A percentile compares a stretch with the other conserved stretches of the same genome.
These are phyloP conservation scores for Drosophila merina DNA, from an alignment of 2,888 invertebrate genomes.

Conservation along the genomic window DNA sequence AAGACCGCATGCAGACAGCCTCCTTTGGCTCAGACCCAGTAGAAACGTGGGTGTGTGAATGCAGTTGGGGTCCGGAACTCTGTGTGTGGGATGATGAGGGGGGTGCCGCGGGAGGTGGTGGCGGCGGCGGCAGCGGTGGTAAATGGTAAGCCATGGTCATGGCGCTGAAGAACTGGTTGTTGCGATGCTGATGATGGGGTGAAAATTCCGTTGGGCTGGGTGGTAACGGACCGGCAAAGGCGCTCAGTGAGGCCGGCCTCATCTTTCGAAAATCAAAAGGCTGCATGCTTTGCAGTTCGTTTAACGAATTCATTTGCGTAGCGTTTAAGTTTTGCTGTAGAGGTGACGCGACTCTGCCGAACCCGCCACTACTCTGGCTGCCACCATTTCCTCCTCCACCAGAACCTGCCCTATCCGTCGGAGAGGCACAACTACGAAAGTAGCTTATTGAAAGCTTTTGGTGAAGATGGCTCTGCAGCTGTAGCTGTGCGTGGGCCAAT, in stretches of 20 bases:
- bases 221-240: conserved; percentile 81
- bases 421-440: conserved; percentile 80
- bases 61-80: conserved; percentile 61
- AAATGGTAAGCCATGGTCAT: conserved; percentile 87
- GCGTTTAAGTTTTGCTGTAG: not conserved
- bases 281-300: conserved; percentile 96
- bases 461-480: conserved; percentile 83
- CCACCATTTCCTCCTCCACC: not conserved
- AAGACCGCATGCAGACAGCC: conserved; percentile 30
- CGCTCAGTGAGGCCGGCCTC: conserved; percentile 85
- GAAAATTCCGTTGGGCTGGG: conserved; percentile 82
- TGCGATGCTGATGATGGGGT: conserved; percentile 77
- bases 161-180: conserved; percentile 86
- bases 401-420: conserved; percentile 22
- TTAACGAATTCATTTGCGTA: conserved; percentile 88
- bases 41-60: conserved; percentile 6
- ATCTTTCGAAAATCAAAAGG: conserved; percentile 96
- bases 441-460: conserved; percentile 83
- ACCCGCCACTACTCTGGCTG: conserved; percentile 16
- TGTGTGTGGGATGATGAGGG: not conserved
- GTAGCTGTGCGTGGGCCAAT: conserved; percentile 83
- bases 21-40: conserved; percentile 45
- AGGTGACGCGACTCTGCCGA: not conserved
- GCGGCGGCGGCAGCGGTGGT: conserved; percentile 87
- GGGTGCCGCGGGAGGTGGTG: conserved; percentile 70